Evolutionary conservation across 1,140 invertebrate species (phyloP).

Genomic region (Drosophila navojoa): DNA sequence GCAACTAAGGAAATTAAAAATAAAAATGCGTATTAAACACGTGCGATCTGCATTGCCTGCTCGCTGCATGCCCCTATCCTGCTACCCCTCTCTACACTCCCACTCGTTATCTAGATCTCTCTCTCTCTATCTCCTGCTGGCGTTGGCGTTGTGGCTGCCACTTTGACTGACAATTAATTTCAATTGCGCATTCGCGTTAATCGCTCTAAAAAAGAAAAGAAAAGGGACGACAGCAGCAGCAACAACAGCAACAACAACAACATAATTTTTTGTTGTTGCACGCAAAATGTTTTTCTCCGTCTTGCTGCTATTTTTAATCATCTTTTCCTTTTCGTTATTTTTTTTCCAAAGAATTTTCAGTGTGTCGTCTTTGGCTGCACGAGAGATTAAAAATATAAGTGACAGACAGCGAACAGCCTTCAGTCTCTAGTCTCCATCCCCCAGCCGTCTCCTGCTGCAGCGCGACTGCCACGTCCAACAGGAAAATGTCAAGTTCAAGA

Average conservation of each 20-base stretch:
- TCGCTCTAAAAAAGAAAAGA: slow-evolving; percentile 61
- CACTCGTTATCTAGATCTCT: neutral
- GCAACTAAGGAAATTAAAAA: slow-evolving; percentile 61
- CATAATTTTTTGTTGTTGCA: slow-evolving; percentile 19
- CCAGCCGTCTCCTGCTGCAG: neutral
- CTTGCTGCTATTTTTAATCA: slow-evolving; percentile 56
- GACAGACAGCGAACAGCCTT: slow-evolving; percentile 47
- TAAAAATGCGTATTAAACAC: slow-evolving; percentile 74
- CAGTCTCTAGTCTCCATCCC: neutral
- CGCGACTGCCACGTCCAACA: slow-evolving; percentile 22
- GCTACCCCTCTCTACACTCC: neutral
- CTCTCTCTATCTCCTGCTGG: neutral
- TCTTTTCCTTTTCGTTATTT: slow-evolving; percentile 31
- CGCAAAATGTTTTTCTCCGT: slow-evolving; percentile 23
- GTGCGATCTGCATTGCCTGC: slow-evolving; percentile 41
- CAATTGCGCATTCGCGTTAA: slow-evolving; percentile 81
- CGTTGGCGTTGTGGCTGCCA: slow-evolving; percentile 50
- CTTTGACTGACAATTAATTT: slow-evolving; percentile 82
- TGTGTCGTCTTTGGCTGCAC: slow-evolving; percentile 62
- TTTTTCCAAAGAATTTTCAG: slow-evolving; percentile 44
- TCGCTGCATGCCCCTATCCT: neutral
- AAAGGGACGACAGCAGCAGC: slow-evolving; percentile 24
- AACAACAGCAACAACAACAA: slow-evolving; percentile 12
- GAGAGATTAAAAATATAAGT: slow-evolving; percentile 76
- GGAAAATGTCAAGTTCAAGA: slow-evolving; percentile 81